A percentile compares a stretch with the other conserved stretches of the same genome.
Evolutionary conservation across 2,888 invertebrate genomes (phyloP).

Genomic region (Rotaria socialis): DNA sequence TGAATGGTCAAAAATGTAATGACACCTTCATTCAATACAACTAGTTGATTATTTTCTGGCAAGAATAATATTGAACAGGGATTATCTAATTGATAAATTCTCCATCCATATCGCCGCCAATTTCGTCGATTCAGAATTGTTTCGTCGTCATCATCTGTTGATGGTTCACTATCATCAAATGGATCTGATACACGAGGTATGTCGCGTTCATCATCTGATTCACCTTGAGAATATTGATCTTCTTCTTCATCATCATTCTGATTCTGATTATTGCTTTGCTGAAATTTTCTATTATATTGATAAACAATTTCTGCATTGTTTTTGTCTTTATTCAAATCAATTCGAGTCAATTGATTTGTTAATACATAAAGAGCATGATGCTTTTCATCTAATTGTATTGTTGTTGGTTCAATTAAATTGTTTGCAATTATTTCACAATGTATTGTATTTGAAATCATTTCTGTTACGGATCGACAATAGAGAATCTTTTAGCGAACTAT

Average conservation of each 20-base stretch:
- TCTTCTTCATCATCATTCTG: neutral
- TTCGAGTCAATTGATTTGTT: neutral
- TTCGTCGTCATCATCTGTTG: slow-evolving; percentile 25
- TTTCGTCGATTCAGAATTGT: neutral
- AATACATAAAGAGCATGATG: neutral
- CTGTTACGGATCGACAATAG: neutral
- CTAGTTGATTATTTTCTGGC: neutral
- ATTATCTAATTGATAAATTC: neutral
- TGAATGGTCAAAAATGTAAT: neutral
- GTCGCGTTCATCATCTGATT: neutral
- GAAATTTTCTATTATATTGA: neutral
- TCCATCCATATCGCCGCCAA: neutral
- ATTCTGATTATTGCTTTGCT: neutral
- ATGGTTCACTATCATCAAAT: slow-evolving; percentile 27
- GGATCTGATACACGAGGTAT: neutral
- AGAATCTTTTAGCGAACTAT: too few relatives aligned
- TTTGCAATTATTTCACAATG: neutral
- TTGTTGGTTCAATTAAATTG: neutral
- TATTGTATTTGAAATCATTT: neutral
- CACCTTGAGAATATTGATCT: slow-evolving; percentile 17
- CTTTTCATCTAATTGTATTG: neutral
- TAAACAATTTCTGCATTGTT: neutral
- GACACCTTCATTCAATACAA: neutral
- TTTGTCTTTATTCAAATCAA: neutral
- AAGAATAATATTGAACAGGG: slow-evolving; percentile 8